Percentiles rank a stretch among this genome's conserved stretches.
These are phyloP conservation scores for Syngnathus scovelli DNA, from an alignment of 2,113 vertebrate genomes.

Conservation along the genomic window DNA sequence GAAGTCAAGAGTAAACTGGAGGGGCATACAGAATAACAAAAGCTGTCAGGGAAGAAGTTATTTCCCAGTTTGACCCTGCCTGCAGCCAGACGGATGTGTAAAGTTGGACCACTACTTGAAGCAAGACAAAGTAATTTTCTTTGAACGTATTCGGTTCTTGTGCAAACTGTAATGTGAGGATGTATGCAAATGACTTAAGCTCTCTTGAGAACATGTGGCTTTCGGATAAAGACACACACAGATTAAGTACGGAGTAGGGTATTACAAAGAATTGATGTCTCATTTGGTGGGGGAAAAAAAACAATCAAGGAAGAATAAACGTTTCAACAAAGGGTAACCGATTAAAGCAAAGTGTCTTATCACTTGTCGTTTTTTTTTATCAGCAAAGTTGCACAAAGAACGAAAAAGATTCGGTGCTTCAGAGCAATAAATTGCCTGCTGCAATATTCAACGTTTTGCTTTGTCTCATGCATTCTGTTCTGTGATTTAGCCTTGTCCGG, in stretches of 20 bases:
- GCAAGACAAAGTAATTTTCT: not conserved
- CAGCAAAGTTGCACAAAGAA: not conserved
- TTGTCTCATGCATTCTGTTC: conserved; percentile 25
- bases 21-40: conserved; percentile 1
- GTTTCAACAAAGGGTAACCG: too few relatives aligned
- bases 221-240: too few relatives aligned
- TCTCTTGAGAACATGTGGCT: not conserved
- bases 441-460: conserved; percentile 14
- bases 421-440: conserved; percentile 20
- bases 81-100: not conserved
- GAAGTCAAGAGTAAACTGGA: not conserved
- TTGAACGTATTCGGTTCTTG: not conserved
- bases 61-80: conserved; percentile 6
- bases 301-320: not conserved
- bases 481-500: conserved; percentile 19
- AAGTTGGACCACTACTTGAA: not conserved
- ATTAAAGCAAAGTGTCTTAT: too few relatives aligned
- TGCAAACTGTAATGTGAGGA: not conserved
- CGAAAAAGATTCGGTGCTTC: not conserved
- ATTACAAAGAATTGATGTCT: conserved; percentile 1
- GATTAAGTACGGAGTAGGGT: too few relatives aligned
- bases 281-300: not conserved
- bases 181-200: not conserved
- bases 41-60: conserved; percentile 2
- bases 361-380: too few relatives aligned